Percentiles rank a stretch among this genome's conserved stretches.
Conservation (phyloP, 2,888 invertebrate species). For the Sicus ferrugineus region DNA sequence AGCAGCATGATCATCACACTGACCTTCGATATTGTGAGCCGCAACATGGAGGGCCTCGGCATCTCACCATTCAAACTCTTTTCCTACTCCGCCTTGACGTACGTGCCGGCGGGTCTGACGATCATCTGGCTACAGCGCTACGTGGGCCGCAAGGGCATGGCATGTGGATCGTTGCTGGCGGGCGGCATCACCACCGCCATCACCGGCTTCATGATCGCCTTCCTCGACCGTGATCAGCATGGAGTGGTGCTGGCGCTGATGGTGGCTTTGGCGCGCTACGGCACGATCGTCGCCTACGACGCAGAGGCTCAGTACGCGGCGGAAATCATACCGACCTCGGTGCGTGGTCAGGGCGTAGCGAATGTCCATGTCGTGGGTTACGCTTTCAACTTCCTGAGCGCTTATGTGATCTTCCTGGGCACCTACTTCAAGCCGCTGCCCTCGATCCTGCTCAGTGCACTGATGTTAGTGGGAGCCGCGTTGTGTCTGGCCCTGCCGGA, state of each 20-base stretch:
- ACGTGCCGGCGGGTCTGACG: slow-evolving; percentile 65
- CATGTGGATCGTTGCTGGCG: slow-evolving; percentile 66
- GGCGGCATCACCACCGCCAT: slow-evolving; percentile 66
- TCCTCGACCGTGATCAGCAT: slow-evolving; percentile 53
- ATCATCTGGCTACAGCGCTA: slow-evolving; percentile 55
- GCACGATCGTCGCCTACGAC: slow-evolving; percentile 69
- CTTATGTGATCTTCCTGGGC: slow-evolving; percentile 67
- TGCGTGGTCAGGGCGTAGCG: slow-evolving; percentile 70
- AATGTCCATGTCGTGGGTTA: slow-evolving; percentile 69
- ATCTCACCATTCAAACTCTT: slow-evolving; percentile 67
- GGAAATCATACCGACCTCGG: slow-evolving; percentile 70
- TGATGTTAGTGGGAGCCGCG: slow-evolving; percentile 66
- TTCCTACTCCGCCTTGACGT: slow-evolving; percentile 66
- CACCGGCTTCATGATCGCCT: slow-evolving; percentile 64
- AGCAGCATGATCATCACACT: slow-evolving; percentile 67
- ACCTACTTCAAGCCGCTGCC: slow-evolving; percentile 64
- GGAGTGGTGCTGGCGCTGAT: slow-evolving; percentile 63
- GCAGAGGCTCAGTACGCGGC: slow-evolving; percentile 72
- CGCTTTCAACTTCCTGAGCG: slow-evolving; percentile 68
- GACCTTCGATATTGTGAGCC: slow-evolving; percentile 68
- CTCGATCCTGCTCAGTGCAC: slow-evolving; percentile 66
- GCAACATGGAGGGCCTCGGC: slow-evolving; percentile 67
- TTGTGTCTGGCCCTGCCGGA: slow-evolving; percentile 69
- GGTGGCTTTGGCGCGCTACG: slow-evolving; percentile 67
- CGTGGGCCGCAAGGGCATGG: slow-evolving; percentile 67